A percentile compares a stretch with the other conserved stretches of the same genome.
Evolutionary conservation across 1,140 invertebrate genomes (phyloP).

Genomic region (Penaeus vannamei): DNA sequence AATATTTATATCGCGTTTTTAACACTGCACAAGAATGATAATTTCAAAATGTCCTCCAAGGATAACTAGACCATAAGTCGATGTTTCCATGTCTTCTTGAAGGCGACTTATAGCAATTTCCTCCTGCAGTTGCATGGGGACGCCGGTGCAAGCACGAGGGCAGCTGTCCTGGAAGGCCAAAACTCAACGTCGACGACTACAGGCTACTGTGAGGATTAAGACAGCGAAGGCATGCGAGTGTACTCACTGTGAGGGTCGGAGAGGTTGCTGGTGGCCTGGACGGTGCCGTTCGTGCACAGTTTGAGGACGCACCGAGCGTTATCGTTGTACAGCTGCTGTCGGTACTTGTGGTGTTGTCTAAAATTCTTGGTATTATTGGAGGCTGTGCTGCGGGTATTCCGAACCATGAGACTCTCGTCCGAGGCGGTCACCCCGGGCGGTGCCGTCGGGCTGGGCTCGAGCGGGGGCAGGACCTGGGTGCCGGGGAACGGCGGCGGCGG

Average conservation of each 20-base stretch:
- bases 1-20: not conserved
- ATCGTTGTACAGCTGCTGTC: constrained; percentile 54
- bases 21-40: too few species aligned
- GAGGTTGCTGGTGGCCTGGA: constrained; percentile 41
- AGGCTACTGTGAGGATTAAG: not conserved
- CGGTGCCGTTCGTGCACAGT: constrained; percentile 54
- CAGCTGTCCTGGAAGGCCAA: too few species aligned
- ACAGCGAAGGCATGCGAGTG: not conserved
- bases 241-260: constrained; percentile 59
- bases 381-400: constrained; percentile 47
- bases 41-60: too few species aligned
- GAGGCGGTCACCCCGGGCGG: constrained; percentile 36
- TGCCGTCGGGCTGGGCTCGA: constrained; percentile 5
- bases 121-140: too few species aligned
- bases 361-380: constrained; percentile 58
- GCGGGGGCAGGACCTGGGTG: constrained; percentile 13
- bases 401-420: constrained; percentile 37
- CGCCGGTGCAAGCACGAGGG: too few species aligned
- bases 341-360: constrained; percentile 49
- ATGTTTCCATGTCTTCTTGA: too few species aligned
- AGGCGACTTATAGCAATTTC: too few species aligned
- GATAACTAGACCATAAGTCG: too few species aligned
- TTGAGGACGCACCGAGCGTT: constrained; percentile 51
- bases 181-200: too few species aligned
- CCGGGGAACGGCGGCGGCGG: not conserved